These are phyloP conservation scores for Eulemur macaco DNA, from an alignment of 2,113 vertebrate genomes.

Conservation along the genomic window DNA sequence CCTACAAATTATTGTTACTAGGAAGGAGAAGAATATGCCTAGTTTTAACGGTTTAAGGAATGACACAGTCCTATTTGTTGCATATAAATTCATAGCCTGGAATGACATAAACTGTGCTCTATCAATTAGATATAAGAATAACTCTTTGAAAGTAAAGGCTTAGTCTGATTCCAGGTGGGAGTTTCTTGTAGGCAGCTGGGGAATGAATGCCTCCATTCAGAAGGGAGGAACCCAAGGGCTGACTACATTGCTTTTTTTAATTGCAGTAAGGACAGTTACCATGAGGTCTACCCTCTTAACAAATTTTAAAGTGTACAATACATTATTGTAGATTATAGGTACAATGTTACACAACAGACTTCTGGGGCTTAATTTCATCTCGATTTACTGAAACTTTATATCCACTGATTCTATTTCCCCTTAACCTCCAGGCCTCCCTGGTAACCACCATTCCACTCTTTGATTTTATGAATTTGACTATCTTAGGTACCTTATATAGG, in stretches of 20 bases:
- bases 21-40: neutral
- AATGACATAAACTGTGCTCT: neutral
- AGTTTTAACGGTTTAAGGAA: neutral
- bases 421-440: no score
- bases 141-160: neutral
- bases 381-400: neutral
- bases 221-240: neutral
- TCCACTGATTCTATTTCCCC: neutral
- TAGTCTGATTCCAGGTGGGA: neutral
- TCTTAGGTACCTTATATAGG: neutral
- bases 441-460: neutral
- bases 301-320: neutral
- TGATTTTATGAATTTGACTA: neutral
- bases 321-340: neutral
- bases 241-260: neutral
- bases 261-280: neutral
- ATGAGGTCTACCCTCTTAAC: neutral
- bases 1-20: neutral
- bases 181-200: neutral
- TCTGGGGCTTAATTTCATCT: neutral
- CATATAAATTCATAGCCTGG: neutral
- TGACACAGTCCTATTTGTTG: neutral
- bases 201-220: neutral
- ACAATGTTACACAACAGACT: neutral
- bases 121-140: neutral